These are phyloP conservation scores for Madoqua kirkii DNA, from an alignment of 2,113 vertebrate species.

Conservation along the genomic window DNA sequence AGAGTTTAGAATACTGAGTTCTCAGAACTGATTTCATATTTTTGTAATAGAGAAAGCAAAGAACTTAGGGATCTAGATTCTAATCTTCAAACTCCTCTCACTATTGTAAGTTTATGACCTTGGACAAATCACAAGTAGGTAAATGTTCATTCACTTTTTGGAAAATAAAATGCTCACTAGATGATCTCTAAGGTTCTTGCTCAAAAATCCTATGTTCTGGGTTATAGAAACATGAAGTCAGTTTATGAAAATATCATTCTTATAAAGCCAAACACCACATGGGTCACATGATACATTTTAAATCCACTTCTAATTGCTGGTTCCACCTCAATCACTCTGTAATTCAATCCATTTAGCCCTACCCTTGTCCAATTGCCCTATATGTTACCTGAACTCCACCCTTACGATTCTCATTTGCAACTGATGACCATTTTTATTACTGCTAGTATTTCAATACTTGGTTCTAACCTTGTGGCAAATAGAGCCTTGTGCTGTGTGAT, in stretches of 20 bases:
- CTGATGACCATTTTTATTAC: not conserved
- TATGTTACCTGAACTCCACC: not conserved
- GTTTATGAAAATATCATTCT: not conserved
- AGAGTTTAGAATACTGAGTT: not conserved
- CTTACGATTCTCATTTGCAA: conserved; percentile 29
- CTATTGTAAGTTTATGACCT: not conserved
- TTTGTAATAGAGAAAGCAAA: not conserved
- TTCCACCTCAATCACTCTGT: not conserved
- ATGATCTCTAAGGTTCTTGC: not conserved
- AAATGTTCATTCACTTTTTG: not conserved
- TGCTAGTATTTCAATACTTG: not conserved
- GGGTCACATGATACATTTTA: conserved; percentile 47
- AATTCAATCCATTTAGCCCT: not conserved
- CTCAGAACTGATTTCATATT: not conserved
- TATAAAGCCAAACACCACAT: not conserved
- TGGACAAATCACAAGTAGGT: not conserved
- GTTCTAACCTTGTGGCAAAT: not conserved
- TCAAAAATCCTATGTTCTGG: not conserved
- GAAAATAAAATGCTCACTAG: not conserved
- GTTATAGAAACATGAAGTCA: conserved; percentile 19
- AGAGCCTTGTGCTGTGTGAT: not conserved
- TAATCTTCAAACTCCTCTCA: not conserved
- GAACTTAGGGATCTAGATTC: not conserved
- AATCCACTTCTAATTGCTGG: not conserved
- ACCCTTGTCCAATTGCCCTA: not conserved